phyloP scores from a whole-genome alignment of 1,140 invertebrate genomes.

The Halesus radiatus region DNA sequence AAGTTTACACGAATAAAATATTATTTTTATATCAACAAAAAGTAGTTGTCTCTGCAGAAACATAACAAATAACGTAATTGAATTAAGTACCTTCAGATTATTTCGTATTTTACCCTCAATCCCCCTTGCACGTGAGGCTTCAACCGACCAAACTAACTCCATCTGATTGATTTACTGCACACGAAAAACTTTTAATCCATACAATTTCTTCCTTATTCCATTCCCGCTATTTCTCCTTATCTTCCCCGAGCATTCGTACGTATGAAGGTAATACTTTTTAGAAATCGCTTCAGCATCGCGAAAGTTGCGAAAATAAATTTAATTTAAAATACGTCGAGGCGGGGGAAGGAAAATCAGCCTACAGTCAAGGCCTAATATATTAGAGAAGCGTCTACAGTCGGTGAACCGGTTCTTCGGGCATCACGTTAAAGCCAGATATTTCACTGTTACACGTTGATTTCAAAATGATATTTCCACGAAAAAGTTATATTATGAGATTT shows the following conservation, averaged over 20 bases:
- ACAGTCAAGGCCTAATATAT: slow-evolving; percentile 9
- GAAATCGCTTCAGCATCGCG: slow-evolving; percentile 36
- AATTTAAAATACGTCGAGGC: slow-evolving; percentile 23
- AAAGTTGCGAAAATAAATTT: slow-evolving; percentile 43
- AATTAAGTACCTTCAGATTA: too few relatives aligned
- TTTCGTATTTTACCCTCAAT: too few relatives aligned
- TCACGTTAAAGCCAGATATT: neutral
- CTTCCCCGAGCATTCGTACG: slow-evolving; percentile 3
- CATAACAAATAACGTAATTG: too few relatives aligned
- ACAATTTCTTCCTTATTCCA: slow-evolving; percentile 34
- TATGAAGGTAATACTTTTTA: slow-evolving; percentile 33
- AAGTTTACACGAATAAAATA: too few relatives aligned
- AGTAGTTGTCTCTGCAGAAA: too few relatives aligned
- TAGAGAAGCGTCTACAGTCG: neutral
- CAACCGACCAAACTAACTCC: neutral
- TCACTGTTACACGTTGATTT: neutral
- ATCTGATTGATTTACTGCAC: slow-evolving; percentile 10
- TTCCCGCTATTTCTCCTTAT: slow-evolving; percentile 20
- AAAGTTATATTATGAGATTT: too few relatives aligned
- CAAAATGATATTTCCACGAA: neutral
- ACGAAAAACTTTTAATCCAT: slow-evolving; percentile 36
- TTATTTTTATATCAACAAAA: too few relatives aligned
- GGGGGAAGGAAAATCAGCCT: slow-evolving; percentile 28
- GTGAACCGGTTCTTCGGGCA: neutral
- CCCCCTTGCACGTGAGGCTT: neutral